Percentiles rank a stretch among this genome's conserved stretches.
These are phyloP conservation scores for Belonocnema kinseyi DNA, from an alignment of 1,140 invertebrate species.

Conservation along the genomic window DNA sequence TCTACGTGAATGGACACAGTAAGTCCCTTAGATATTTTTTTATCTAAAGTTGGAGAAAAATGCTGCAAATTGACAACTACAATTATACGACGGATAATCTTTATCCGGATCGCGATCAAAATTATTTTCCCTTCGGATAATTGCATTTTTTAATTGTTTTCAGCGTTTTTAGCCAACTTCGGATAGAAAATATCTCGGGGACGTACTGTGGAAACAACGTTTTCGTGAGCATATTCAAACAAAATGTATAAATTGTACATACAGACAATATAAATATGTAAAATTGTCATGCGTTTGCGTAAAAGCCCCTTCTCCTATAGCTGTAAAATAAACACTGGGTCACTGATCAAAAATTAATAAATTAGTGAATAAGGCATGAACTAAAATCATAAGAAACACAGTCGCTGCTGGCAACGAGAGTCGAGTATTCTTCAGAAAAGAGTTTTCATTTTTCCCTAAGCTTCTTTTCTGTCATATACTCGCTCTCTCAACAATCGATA, in stretches of 20 bases:
- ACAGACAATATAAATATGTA: slow-evolving; percentile 63
- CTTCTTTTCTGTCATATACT: background rate
- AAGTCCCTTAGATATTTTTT: too few relatives aligned
- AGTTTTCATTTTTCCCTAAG: background rate
- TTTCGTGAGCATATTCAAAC: background rate
- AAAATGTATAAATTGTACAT: slow-evolving; percentile 52
- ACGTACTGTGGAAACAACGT: background rate
- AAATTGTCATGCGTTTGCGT: slow-evolving; percentile 68
- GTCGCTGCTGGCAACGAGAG: slow-evolving; percentile 56
- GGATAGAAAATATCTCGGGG: too few relatives aligned
- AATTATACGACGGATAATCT: too few relatives aligned
- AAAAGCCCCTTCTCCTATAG: slow-evolving; percentile 74
- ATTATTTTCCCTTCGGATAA: too few relatives aligned
- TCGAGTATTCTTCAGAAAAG: slow-evolving; percentile 43
- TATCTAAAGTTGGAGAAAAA: too few relatives aligned
- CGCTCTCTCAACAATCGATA: slow-evolving; percentile 29
- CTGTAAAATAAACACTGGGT: slow-evolving; percentile 74
- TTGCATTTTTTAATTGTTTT: too few relatives aligned
- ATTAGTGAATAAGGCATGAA: slow-evolving; percentile 71
- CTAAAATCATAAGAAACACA: slow-evolving; percentile 64
- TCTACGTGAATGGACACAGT: background rate
- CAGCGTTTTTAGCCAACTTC: too few relatives aligned
- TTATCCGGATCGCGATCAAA: too few relatives aligned
- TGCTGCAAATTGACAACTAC: too few relatives aligned
- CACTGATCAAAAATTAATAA: slow-evolving; percentile 70